These are phyloP conservation scores for Cantharis nigra DNA, from an alignment of 2,888 invertebrate genomes.

Conservation along the genomic window DNA sequence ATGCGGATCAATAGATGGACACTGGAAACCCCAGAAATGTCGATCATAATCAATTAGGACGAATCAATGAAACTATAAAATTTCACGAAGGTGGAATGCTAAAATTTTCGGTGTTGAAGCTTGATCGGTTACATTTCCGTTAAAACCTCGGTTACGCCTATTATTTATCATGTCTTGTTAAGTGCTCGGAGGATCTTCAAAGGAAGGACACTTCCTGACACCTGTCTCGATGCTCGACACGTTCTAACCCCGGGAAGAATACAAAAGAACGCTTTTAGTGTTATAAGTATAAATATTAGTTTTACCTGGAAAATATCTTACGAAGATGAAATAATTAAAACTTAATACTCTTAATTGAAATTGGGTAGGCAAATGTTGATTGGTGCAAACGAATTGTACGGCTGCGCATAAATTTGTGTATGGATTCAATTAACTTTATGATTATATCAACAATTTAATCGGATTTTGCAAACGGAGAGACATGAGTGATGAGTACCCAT, in stretches of 20 bases:
- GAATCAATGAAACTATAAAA: not conserved
- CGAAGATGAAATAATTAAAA: not conserved
- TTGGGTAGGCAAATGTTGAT: not conserved
- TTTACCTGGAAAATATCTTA: not conserved
- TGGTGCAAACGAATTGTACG: not conserved
- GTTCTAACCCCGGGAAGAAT: not conserved
- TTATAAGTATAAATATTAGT: not conserved
- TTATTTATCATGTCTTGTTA: not conserved
- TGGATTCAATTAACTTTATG: conserved; percentile 21
- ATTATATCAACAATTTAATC: conserved; percentile 25
- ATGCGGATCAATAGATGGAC: not conserved
- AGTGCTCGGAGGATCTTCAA: not conserved
- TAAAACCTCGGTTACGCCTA: not conserved
- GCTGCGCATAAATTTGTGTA: conserved; percentile 3
- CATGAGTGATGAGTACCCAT: conserved; percentile 18
- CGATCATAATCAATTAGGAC: not conserved
- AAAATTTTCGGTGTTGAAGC: not conserved
- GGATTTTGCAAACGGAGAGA: conserved; percentile 20
- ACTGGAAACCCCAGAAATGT: not conserved
- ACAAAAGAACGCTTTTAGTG: not conserved
- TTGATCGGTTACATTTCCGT: not conserved
- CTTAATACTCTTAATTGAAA: not conserved
- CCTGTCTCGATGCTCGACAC: not conserved
- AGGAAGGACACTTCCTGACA: not conserved
- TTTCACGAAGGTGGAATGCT: not conserved